Evolutionary conservation across 2,888 invertebrate species (phyloP), one percentile per base, ranked within the genome.

Genomic region (Brachyptera risi): DNA sequence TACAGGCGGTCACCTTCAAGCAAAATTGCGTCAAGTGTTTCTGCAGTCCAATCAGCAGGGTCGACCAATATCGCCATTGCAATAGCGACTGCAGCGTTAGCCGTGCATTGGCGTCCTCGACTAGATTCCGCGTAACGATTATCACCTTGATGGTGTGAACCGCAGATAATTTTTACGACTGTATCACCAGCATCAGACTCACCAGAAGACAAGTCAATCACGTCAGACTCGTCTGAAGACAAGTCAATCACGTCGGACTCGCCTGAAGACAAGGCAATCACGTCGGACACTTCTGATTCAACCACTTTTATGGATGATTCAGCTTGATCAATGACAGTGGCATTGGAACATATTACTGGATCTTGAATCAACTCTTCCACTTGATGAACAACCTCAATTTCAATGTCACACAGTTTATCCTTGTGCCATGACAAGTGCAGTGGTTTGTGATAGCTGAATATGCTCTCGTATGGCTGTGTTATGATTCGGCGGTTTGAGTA

Each of bases 101-200:
- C 49, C 5, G 49, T 49, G 26, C 49, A 49, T 26, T 49, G 49
- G 9, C 49, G 49, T n/a, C 49, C 49, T 49, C n/a, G 49, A n/a
- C n/a, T n/a, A n/a, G n/a, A n/a, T n/a, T n/a, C n/a, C n/a, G n/a
- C n/a, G 24, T 49, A 21, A n/a, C 11, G 23, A 5, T 19, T n/a
- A n/a, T 49, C 15, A 23, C 49, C 49, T 15, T 49, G 49, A 49
- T 49, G 21, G 49, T 24, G 26, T n/a, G 49, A 49, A 19, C 23
- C 49, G 23, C 24, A 24, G n/a, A 49, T n/a, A n/a, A 24, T 49
- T 21, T 49, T 23, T 11, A 49, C n/a, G n/a, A n/a, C n/a, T n/a
- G n/a, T n/a, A n/a, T n/a, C n/a, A n/a, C n/a, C n/a, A n/a, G n/a
- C n/a, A n/a, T n/a, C n/a, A n/a, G n/a, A n/a, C n/a, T n/a, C n/a